A percentile compares a stretch with the other conserved stretches of the same genome.
phyloP scores from a whole-genome alignment of 2,113 vertebrate genomes.

The Aythya baeri region DNA sequence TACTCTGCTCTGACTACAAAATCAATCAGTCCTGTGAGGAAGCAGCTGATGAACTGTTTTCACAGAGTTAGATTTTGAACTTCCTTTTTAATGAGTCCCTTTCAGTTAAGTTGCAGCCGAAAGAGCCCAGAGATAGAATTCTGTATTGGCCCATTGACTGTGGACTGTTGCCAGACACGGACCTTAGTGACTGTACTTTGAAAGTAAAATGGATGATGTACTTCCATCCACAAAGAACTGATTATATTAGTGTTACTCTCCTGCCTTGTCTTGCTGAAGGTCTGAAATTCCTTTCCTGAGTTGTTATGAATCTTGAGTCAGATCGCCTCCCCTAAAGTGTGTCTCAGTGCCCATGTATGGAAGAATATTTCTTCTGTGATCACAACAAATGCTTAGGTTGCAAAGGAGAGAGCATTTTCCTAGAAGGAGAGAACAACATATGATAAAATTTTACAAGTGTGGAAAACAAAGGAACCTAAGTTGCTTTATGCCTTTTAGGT shows the following conservation, averaged over 20 bases:
- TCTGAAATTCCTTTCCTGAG: conserved; percentile 5
- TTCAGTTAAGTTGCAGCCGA: neutral
- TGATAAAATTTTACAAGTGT: neutral
- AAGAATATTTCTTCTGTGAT: conserved; percentile 4
- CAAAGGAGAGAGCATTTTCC: neutral
- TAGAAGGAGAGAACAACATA: neutral
- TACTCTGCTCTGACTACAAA: neutral
- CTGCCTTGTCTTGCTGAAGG: neutral
- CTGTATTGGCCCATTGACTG: neutral
- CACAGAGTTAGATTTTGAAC: neutral
- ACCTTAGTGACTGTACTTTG: neutral
- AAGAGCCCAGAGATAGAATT: neutral
- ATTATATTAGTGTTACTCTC: neutral
- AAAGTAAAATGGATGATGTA: neutral
- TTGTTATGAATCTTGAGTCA: neutral
- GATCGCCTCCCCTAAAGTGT: neutral
- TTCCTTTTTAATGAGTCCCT: neutral
- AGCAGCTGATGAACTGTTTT: neutral
- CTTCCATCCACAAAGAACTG: neutral
- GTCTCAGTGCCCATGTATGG: neutral
- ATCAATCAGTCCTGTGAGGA: neutral
- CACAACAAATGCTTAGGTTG: neutral
- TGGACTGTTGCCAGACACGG: neutral
- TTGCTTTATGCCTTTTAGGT: neutral
- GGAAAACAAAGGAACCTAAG: neutral